These are phyloP conservation scores for Oligia latruncula DNA, from an alignment of 2,888 invertebrate species.

Conservation along the genomic window DNA sequence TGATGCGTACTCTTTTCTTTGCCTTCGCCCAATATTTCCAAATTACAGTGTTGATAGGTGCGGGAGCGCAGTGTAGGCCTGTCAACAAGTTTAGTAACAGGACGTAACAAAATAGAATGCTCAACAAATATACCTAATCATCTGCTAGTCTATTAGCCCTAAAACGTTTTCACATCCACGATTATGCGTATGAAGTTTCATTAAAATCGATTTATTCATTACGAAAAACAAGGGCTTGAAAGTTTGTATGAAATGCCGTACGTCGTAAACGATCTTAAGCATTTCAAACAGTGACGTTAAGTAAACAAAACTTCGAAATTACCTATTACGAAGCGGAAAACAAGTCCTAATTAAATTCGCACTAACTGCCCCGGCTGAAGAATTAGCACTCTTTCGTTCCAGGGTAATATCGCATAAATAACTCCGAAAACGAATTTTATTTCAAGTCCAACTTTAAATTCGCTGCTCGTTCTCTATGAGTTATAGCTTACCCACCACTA, in stretches of 20 bases:
- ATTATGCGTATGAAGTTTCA: too few relatives aligned
- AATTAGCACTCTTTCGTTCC: conserved; percentile 52
- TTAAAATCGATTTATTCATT: too few relatives aligned
- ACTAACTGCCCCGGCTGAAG: conserved; percentile 17
- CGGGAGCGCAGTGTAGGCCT: not conserved
- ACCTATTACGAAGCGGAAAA: conserved; percentile 13
- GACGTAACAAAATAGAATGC: too few relatives aligned
- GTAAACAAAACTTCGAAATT: conserved; percentile 7
- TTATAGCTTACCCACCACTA: conserved; percentile 62
- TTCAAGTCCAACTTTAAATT: conserved; percentile 64
- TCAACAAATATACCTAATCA: too few relatives aligned
- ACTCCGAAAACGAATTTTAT: conserved; percentile 64
- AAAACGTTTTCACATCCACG: too few relatives aligned
- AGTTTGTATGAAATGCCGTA: too few relatives aligned
- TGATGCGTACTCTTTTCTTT: not conserved
- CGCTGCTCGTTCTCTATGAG: conserved; percentile 63
- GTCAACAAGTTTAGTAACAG: not conserved
- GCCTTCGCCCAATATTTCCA: not conserved
- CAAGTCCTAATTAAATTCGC: conserved; percentile 37
- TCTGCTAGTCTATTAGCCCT: too few relatives aligned
- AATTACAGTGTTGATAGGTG: not conserved
- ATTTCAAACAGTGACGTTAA: not conserved
- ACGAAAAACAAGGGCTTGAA: too few relatives aligned
- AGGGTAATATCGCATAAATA: conserved; percentile 55
- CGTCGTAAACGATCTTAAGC: too few relatives aligned